Percentiles rank a stretch among this genome's conserved stretches.
Evolutionary conservation across 2,113 vertebrate genomes (phyloP).

Genomic region (Plecotus auritus): DNA sequence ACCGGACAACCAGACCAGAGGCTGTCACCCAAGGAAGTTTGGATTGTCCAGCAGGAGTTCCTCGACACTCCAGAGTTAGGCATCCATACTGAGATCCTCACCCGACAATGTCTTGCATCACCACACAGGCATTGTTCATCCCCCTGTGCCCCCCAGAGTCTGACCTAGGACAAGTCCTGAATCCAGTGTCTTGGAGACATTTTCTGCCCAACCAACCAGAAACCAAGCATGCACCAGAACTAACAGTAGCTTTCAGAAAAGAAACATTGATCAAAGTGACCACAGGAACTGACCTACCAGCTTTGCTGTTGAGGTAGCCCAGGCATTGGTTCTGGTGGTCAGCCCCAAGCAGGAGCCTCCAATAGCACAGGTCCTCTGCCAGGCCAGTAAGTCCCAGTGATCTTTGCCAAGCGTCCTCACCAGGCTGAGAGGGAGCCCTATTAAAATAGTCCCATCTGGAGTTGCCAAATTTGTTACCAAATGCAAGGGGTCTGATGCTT

Average conservation of each 20-base stretch:
- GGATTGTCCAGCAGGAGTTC: neutral
- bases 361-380: neutral
- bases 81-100: neutral
- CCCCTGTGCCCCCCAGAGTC: neutral
- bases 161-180: neutral
- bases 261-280: neutral
- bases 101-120: neutral
- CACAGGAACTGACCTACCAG: neutral
- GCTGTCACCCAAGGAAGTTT: neutral
- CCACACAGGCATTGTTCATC: neutral
- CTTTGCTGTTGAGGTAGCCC: neutral
- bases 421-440: neutral
- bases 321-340: neutral
- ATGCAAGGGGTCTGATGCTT: neutral
- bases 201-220: neutral
- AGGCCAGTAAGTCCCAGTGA: neutral
- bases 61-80: neutral
- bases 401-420: neutral
- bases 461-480: neutral
- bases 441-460: neutral
- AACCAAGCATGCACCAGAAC: neutral
- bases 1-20: neutral
- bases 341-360: neutral
- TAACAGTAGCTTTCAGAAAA: neutral
- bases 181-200: neutral